Conservation (phyloP, 2,888 invertebrate genomes). For the Chymomyza amoena region DNA sequence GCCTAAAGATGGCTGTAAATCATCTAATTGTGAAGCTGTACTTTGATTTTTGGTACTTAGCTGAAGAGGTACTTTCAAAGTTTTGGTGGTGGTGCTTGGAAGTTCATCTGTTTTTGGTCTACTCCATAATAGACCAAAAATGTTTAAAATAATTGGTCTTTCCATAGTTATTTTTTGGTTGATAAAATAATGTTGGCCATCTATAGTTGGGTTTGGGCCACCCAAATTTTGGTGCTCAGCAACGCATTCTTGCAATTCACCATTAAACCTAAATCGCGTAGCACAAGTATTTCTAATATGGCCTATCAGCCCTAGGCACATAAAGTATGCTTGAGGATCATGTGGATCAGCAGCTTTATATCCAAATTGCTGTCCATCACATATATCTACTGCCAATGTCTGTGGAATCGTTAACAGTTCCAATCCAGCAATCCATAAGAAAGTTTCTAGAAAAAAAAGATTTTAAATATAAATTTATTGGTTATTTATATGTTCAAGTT, state of each 20-base stretch:
- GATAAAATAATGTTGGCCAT: constrained; percentile 22
- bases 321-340: constrained; percentile 44
- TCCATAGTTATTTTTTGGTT: constrained; percentile 44
- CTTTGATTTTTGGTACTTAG: not conserved
- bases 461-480: not conserved
- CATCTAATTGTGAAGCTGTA: not conserved
- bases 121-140: constrained; percentile 38
- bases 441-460: constrained; percentile 23
- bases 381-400: constrained; percentile 45
- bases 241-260: constrained; percentile 33
- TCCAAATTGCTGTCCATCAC: constrained; percentile 51
- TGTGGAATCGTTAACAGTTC: constrained; percentile 43
- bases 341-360: constrained; percentile 41
- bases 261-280: constrained; percentile 44
- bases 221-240: not conserved
- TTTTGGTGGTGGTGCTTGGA: not conserved
- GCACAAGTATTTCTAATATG: constrained; percentile 35
- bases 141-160: constrained; percentile 47
- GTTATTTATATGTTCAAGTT: constrained; percentile 31
- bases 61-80: not conserved
- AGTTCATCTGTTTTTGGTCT: not conserved
- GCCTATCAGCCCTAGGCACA: constrained; percentile 53
- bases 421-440: constrained; percentile 46
- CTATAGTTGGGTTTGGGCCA: no score
- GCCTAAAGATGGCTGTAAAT: not conserved